Conservation (phyloP, 64 coral and sea anemone species). For the Cladopsammia gracilis region DNA sequence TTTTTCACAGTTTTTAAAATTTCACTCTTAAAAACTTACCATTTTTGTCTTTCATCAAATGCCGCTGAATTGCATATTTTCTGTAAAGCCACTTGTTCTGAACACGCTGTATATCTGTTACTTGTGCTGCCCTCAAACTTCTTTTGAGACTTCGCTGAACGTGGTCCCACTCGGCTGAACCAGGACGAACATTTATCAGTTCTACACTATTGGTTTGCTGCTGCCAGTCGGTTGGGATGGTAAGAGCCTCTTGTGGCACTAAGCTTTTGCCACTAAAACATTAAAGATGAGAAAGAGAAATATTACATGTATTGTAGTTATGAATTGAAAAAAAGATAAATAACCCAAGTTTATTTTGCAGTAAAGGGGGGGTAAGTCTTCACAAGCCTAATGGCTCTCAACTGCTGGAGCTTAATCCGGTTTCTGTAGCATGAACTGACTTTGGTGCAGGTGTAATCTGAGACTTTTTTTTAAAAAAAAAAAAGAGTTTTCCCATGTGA, state of each 20-base stretch:
- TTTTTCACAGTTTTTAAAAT: not conserved
- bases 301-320: not conserved
- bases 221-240: not conserved
- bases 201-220: not conserved
- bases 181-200: slow-evolving; percentile 44
- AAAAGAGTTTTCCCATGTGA: too few relatives aligned
- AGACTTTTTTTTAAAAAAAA: too few relatives aligned
- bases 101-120: slow-evolving; percentile 54
- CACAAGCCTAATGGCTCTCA: too few relatives aligned
- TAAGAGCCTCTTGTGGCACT: slow-evolving; percentile 26
- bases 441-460: too few relatives aligned
- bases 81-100: slow-evolving; percentile 73
- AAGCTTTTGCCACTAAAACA: slow-evolving; percentile 4
- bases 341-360: too few relatives aligned
- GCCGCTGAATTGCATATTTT: slow-evolving; percentile 67
- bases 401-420: too few relatives aligned
- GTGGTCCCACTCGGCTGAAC: slow-evolving; percentile 53
- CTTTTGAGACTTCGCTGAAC: slow-evolving; percentile 52
- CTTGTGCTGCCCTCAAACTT: slow-evolving; percentile 24
- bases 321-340: too few relatives aligned
- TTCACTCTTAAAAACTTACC: slow-evolving; percentile 29
- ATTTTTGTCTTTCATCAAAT: slow-evolving; percentile 67
- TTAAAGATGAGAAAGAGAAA: not conserved
- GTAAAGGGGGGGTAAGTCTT: too few relatives aligned
- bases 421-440: too few relatives aligned